These are phyloP conservation scores for Zalophus californianus DNA, from an alignment of 2,797 vertebrate genomes.

Conservation along the genomic window DNA sequence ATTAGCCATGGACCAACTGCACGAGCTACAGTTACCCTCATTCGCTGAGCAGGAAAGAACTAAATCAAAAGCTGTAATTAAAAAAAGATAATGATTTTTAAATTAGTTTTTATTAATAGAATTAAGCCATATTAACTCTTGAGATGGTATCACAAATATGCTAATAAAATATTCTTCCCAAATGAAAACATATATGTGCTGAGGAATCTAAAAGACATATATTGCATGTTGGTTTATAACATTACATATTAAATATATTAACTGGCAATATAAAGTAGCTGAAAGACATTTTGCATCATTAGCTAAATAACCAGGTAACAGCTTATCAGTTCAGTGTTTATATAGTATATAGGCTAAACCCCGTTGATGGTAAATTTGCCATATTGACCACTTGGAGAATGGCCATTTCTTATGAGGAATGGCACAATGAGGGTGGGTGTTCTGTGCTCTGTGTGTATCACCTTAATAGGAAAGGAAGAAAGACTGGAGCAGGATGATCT, in stretches of 20 bases:
- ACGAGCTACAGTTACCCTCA: constrained; percentile 55
- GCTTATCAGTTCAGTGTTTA: neutral
- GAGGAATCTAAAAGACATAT: constrained; percentile 81
- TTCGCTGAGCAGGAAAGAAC: constrained; percentile 49
- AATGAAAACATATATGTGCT: constrained; percentile 83
- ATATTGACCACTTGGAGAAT: neutral
- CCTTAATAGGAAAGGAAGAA: neutral
- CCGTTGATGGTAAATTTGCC: neutral
- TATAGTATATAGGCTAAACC: neutral
- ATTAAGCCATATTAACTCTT: constrained; percentile 84
- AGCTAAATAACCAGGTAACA: constrained; percentile 34
- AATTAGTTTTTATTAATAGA: constrained; percentile 88
- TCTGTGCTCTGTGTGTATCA: neutral
- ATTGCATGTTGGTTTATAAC: constrained; percentile 78
- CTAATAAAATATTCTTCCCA: constrained; percentile 80
- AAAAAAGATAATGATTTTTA: constrained; percentile 85
- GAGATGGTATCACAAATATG: constrained; percentile 85
- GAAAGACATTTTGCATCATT: constrained; percentile 61
- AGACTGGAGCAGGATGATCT: neutral
- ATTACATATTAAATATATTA: constrained; percentile 84
- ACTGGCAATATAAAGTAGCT: constrained; percentile 69
- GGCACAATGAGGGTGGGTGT: neutral
- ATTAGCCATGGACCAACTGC: constrained; percentile 34
- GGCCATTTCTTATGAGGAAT: constrained; percentile 9
- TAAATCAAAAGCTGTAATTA: constrained; percentile 82